phyloP scores from a whole-genome alignment of 2,888 invertebrate species.

The Margaritifera margaritifera region DNA sequence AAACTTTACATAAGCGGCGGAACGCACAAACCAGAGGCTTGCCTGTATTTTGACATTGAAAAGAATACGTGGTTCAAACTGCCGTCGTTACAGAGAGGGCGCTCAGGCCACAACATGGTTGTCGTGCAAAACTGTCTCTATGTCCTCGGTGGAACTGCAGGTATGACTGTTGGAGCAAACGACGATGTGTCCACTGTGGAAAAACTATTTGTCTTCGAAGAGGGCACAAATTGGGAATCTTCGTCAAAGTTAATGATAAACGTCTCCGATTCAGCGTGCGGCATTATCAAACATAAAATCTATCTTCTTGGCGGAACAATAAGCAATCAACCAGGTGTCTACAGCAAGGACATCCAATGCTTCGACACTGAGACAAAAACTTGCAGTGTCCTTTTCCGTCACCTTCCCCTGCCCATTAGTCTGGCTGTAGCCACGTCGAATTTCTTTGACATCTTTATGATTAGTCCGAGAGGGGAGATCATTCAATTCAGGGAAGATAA shows the following conservation, averaged over 20 bases:
- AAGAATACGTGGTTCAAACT: constrained; percentile 39
- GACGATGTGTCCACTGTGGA: constrained; percentile 43
- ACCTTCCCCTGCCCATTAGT: constrained; percentile 34
- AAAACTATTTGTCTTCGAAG: constrained; percentile 38
- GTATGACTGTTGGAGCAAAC: constrained; percentile 27
- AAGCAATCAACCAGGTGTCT: constrained; percentile 40
- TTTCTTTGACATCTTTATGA: constrained; percentile 33
- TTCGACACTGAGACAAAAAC: constrained; percentile 43
- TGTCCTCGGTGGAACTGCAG: constrained; percentile 49
- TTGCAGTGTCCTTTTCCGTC: constrained; percentile 31
- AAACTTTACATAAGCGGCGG: constrained; percentile 54
- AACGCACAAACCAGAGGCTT: constrained; percentile 38
- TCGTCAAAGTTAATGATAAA: constrained; percentile 40
- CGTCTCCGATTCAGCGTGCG: constrained; percentile 47
- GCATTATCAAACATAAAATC: constrained; percentile 44
- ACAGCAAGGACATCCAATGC: constrained; percentile 51
- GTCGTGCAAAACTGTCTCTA: constrained; percentile 39
- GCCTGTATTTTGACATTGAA: constrained; percentile 38
- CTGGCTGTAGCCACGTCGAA: constrained; percentile 27
- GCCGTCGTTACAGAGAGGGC: constrained; percentile 29
- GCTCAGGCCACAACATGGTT: constrained; percentile 50
- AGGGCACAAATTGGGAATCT: constrained; percentile 28
- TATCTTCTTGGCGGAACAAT: constrained; percentile 53
- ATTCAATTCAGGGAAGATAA: constrained; percentile 27
- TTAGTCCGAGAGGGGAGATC: constrained; percentile 40